Base-by-base conservation (phyloP, 2,797 vertebrate genomes). In the Lepilemur septentrionalis region DNA sequence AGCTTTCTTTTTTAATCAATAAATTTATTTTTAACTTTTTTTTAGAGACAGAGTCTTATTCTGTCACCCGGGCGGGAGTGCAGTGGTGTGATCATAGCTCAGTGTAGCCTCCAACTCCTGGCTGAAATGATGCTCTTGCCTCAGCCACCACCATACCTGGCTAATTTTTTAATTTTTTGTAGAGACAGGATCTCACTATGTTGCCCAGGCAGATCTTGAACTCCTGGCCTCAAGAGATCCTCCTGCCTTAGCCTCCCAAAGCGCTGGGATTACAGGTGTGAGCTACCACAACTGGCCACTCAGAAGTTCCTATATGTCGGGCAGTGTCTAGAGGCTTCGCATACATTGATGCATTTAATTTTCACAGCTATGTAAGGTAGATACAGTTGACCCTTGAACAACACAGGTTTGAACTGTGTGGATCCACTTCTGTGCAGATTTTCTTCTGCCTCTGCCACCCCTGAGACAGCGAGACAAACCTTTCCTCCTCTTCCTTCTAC, bases 271-370 rank as follows among this genome's bases (percentile, higher is more conserved):
- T n/a, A 18, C 32, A 65, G 63, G 17, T 3, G 17, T 65, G 63
- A 65, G 63, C 32, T 17, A 18, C 63, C 63, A 65, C 7, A n/a
- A 15, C 63, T n/a, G 32, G 15, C 32, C 32, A 65, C 70, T 23
- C 57, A 7, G 59, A 17, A 23, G 9, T 48, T 63, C 18, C 63
- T 20, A 1, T 17, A 1, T 0, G 7, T 59, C 59, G 38, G 30
- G 11, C 48, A 5, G 28, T 17, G n/a, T n/a, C n/a, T 28, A 1
- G 52, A 50, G 35, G 23, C 11, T 73, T 32, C 57, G 0, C 5
- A 5, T 1, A 6, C 30, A 13, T 5, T 0, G 7, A 30, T 5
- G 0, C 32, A 10, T 57, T 82, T 55, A 30, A 1, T 86, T 63
- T 76, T 55, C 50, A 12, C 17, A 83, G 7, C 46, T 92, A 61